Evolutionary conservation across 2,797 vertebrate species (phyloP), one percentile per base, ranked within the genome.

Genomic region (Sphenodon punctatus): DNA sequence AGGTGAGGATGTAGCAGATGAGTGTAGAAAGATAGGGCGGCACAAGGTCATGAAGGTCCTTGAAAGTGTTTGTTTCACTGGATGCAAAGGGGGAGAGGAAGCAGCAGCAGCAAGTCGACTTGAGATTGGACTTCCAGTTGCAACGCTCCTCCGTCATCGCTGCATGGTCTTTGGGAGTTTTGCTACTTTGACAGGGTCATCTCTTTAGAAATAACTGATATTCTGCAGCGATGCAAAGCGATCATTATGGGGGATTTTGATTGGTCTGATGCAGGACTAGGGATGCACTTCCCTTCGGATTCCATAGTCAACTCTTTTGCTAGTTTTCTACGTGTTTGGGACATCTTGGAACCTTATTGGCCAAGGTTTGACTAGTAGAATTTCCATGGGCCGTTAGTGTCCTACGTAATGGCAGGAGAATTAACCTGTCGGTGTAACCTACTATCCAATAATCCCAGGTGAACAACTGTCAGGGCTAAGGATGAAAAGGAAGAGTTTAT

Each of bases 161-260:
- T 82, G 83, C 77, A 90, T 73, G 74, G 84, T 78, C 75, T 74
- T 92, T 78, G 83, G 86, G 75, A 88, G 87, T 90, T 77, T 88
- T 87, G 92, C 91, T 84, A 82, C 80, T 85, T 86, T 87, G 78
- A 87, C 85, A 88, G 87, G 75, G 86, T 86, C 82, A 83, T 84
- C 63, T 59, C 84, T 78, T 86, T 72, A 65, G 88, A 88, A 90
- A 85, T 91, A 89, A 92, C 86, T 87, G 88, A 81, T 91, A 91
- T 89, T 93, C 93, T 89, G 91, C 75, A 89, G 92, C 88, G 80
- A 92, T 79, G 80, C 39, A 63, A 63, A 86, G 70, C 59, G 89
- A 75, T 86, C 88, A 88, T 91, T 87, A 91, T 5, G 66, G 72
- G 67, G 71, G 36, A 75, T 46, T 88, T 89, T 55, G 88, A 83